Evolutionary conservation across 2,113 vertebrate genomes (phyloP).

Genomic region (Phaethon lepturus): DNA sequence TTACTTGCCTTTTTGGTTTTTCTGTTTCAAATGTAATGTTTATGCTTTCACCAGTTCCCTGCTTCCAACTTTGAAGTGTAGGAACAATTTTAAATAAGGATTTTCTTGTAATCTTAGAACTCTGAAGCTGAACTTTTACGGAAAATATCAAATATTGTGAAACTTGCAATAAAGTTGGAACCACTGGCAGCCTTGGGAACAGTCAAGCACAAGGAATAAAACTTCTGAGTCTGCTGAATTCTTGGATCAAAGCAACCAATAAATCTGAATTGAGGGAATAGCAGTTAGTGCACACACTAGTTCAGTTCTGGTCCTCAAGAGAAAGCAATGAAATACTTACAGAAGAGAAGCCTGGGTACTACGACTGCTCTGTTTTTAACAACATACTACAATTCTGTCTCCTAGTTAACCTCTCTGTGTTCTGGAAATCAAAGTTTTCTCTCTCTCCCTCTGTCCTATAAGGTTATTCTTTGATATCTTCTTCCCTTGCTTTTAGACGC

Average conservation of each 20-base stretch:
- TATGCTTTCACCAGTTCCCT: background rate
- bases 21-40: background rate
- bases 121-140: background rate
- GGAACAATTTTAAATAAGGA: background rate
- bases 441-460: background rate
- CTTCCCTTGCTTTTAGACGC: background rate
- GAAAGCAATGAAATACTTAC: background rate
- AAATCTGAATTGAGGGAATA: slow-evolving; percentile 19
- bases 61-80: background rate
- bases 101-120: slow-evolving; percentile 34
- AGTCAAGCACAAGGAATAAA: slow-evolving; percentile 11
- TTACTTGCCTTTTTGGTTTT: background rate
- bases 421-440: background rate
- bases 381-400: background rate
- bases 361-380: background rate
- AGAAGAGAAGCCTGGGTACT: background rate
- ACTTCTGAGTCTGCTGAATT: background rate
- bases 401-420: background rate
- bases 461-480: background rate
- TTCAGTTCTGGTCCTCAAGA: background rate
- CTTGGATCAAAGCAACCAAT: slow-evolving; percentile 43
- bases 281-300: background rate
- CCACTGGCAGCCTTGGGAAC: slow-evolving; percentile 1
- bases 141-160: slow-evolving; percentile 32
- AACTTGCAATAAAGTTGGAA: slow-evolving; percentile 26